Conservation (phyloP, 2,888 invertebrate genomes). For the Palloptera scutellata region DNA sequence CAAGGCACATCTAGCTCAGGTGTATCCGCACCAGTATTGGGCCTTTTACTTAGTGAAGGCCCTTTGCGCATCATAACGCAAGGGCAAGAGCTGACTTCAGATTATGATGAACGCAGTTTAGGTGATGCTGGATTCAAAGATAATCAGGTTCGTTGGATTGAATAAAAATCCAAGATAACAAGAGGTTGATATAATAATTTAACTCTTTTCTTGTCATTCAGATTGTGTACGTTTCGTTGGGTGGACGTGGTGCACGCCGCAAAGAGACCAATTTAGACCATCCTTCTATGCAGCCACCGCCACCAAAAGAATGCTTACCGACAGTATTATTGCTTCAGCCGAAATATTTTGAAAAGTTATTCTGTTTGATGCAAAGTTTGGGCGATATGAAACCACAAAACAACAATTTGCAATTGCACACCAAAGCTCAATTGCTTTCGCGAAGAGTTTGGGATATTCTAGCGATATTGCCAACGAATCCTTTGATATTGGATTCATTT, state of each 20-base stretch:
- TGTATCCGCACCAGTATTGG: conserved; percentile 68
- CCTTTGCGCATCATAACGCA: conserved; percentile 92
- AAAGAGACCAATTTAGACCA: conserved; percentile 70
- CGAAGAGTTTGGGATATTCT: conserved; percentile 94
- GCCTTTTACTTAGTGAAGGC: conserved; percentile 79
- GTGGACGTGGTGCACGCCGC: conserved; percentile 70
- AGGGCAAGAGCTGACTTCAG: conserved; percentile 91
- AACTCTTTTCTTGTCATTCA: conserved; percentile 49
- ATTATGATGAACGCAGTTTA: conserved; percentile 90
- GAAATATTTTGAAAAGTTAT: conserved; percentile 89
- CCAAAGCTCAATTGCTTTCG: conserved; percentile 88
- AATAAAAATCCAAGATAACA: too few relatives aligned
- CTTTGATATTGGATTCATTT: conserved; percentile 79
- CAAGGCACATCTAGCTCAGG: conserved; percentile 59
- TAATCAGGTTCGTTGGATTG: conserved; percentile 71
- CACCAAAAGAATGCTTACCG: conserved; percentile 85
- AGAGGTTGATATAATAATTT: not conserved
- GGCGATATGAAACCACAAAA: conserved; percentile 85
- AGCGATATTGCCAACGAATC: conserved; percentile 89
- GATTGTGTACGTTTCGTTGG: conserved; percentile 91
- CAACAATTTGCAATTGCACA: conserved; percentile 75
- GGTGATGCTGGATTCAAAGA: conserved; percentile 95
- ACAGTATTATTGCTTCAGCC: conserved; percentile 84
- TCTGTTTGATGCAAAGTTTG: conserved; percentile 88
- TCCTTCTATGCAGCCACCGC: conserved; percentile 86